Percentiles rank a stretch among this genome's conserved stretches.
These are phyloP conservation scores for Guaruba guarouba DNA, from an alignment of 2,113 vertebrate genomes.

Conservation along the genomic window DNA sequence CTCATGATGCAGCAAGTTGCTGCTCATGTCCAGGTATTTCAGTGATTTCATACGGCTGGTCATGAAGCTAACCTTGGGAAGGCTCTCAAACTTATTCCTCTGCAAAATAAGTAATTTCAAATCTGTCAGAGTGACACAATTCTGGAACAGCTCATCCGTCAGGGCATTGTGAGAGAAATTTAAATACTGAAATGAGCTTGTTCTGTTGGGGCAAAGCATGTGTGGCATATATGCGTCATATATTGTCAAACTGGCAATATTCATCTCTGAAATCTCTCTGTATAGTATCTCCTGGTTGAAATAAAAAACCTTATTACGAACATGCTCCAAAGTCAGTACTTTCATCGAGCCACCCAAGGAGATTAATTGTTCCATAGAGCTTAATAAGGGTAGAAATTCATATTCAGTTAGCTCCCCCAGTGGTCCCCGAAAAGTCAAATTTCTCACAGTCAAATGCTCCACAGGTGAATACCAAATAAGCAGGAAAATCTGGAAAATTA, in stretches of 20 bases:
- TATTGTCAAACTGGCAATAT: slow-evolving; percentile 74
- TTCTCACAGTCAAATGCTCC: slow-evolving; percentile 62
- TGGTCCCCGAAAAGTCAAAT: slow-evolving; percentile 36
- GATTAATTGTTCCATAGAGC: not conserved
- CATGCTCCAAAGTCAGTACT: slow-evolving; percentile 49
- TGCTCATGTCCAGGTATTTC: slow-evolving; percentile 78
- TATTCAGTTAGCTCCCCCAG: not conserved
- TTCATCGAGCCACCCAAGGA: slow-evolving; percentile 59
- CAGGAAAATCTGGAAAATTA: slow-evolving; percentile 63
- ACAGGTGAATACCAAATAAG: slow-evolving; percentile 66
- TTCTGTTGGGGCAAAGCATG: slow-evolving; percentile 82
- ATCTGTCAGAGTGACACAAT: slow-evolving; percentile 72
- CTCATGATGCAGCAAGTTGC: slow-evolving; percentile 77
- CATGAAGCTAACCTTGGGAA: slow-evolving; percentile 57
- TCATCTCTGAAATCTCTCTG: slow-evolving; percentile 78
- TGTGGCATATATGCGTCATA: slow-evolving; percentile 75
- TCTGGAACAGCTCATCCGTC: slow-evolving; percentile 80
- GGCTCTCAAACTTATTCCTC: slow-evolving; percentile 78
- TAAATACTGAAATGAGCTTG: slow-evolving; percentile 75
- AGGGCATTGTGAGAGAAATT: slow-evolving; percentile 83
- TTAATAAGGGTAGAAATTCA: not conserved
- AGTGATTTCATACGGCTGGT: slow-evolving; percentile 79
- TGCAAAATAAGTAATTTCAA: slow-evolving; percentile 74
- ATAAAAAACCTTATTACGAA: slow-evolving; percentile 49
- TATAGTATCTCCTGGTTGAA: slow-evolving; percentile 80